Percentiles rank a stretch among this genome's conserved stretches.
Evolutionary conservation across 2,797 vertebrate species (phyloP).

Genomic region (Scolopax rusticola): DNA sequence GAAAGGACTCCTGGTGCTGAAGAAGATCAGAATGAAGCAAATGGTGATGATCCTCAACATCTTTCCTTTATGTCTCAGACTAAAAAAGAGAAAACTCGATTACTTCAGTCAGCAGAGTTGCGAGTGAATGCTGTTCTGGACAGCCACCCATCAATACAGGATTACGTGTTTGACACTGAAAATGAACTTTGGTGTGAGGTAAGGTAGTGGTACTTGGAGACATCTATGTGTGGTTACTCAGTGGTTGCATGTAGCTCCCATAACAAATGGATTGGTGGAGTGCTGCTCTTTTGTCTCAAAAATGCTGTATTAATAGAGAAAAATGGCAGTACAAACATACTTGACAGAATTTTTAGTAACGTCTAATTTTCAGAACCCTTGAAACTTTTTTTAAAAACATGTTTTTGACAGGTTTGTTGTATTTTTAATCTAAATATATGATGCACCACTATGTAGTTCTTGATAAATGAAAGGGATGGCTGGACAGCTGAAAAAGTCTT

Average conservation of each 20-base stretch:
- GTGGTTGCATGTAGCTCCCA: not conserved
- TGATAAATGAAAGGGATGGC: not conserved
- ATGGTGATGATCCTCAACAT: not conserved
- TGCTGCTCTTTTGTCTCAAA: not conserved
- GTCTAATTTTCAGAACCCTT: not conserved
- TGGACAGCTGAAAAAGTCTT: not conserved
- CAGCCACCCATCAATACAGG: slow-evolving; percentile 80
- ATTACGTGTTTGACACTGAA: slow-evolving; percentile 85
- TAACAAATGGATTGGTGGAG: not conserved
- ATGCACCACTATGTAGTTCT: not conserved
- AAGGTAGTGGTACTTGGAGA: not conserved
- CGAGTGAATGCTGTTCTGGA: slow-evolving; percentile 84
- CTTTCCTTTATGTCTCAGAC: not conserved
- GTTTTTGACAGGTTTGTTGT: not conserved
- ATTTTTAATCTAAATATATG: not conserved
- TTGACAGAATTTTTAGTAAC: not conserved
- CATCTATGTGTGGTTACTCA: not conserved
- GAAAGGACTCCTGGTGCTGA: not conserved
- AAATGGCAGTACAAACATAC: not conserved
- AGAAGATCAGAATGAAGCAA: not conserved
- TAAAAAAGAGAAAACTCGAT: not conserved
- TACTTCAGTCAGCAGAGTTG: slow-evolving; percentile 11
- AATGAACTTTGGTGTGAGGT: slow-evolving; percentile 94
- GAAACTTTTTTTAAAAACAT: not conserved
- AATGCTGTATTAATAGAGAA: not conserved